These are phyloP conservation scores for Neuroscelio doddi DNA, from an alignment of 2,888 invertebrate genomes.

Conservation along the genomic window DNA sequence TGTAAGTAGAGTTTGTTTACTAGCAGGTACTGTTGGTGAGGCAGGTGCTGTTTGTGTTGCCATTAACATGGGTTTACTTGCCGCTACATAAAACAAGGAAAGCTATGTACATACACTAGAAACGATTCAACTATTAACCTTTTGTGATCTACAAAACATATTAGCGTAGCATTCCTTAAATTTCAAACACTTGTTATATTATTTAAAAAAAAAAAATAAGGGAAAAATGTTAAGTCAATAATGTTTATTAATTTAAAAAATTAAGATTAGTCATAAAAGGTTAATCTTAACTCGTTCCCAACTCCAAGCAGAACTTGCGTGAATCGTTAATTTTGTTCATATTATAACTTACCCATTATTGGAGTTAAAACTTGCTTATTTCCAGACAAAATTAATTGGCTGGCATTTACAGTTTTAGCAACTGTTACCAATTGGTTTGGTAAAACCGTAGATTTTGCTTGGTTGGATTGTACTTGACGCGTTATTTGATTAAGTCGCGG, in stretches of 20 bases:
- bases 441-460: conserved; percentile 66
- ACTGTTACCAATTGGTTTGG: conserved; percentile 69
- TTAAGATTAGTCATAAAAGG: no score
- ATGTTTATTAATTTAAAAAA: no score
- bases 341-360: conserved; percentile 64
- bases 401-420: conserved; percentile 68
- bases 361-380: conserved; percentile 70
- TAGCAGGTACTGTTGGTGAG: conserved; percentile 67
- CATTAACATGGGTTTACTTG: conserved; percentile 69
- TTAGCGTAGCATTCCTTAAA: no score
- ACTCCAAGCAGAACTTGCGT: no score
- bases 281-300: no score
- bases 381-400: conserved; percentile 67
- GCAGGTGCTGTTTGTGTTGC: conserved; percentile 66
- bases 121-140: no score
- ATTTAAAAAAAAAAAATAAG: no score
- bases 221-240: no score
- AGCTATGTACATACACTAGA: conserved; percentile 8
- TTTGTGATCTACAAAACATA: no score
- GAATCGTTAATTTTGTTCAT: no score
- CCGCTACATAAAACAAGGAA: conserved; percentile 50
- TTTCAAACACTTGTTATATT: no score
- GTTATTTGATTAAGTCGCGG: conserved; percentile 69
- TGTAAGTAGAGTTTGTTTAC: conserved; percentile 68
- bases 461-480: conserved; percentile 66